Evolutionary conservation across 2,797 vertebrate genomes (phyloP).

Genomic region (Spea hammondii): DNA sequence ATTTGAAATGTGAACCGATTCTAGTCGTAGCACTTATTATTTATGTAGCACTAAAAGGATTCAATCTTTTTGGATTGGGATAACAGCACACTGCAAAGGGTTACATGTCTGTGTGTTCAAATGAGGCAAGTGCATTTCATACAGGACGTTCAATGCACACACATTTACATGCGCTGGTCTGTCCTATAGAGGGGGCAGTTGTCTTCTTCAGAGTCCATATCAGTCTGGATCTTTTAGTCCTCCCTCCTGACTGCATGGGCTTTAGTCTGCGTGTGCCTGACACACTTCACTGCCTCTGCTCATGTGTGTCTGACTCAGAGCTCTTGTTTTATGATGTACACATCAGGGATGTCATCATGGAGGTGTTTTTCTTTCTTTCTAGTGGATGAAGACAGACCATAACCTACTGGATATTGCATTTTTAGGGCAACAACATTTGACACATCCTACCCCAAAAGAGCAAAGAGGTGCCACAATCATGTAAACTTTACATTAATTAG

Average conservation of each 20-base stretch:
- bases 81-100: too few relatives aligned
- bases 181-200: conserved; percentile 42
- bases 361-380: neutral
- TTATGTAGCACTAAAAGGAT: neutral
- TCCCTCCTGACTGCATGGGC: conserved; percentile 25
- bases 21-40: too few relatives aligned
- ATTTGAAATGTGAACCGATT: too few relatives aligned
- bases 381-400: conserved; percentile 28
- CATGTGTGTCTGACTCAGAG: conserved; percentile 35
- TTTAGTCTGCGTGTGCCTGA: conserved; percentile 49
- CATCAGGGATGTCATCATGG: conserved; percentile 16
- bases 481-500: too few relatives aligned
- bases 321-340: conserved; percentile 46
- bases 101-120: neutral
- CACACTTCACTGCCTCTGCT: conserved; percentile 47
- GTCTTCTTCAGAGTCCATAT: conserved; percentile 20
- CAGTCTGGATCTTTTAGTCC: conserved; percentile 43
- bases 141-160: neutral
- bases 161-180: conserved; percentile 4
- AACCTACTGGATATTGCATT: neutral
- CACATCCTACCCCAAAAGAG: too few relatives aligned
- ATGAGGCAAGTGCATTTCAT: neutral
- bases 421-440: too few relatives aligned
- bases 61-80: neutral
- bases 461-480: too few relatives aligned